phyloP scores from a whole-genome alignment of 2,797 vertebrate genomes.

The Eulemur albifrons region DNA sequence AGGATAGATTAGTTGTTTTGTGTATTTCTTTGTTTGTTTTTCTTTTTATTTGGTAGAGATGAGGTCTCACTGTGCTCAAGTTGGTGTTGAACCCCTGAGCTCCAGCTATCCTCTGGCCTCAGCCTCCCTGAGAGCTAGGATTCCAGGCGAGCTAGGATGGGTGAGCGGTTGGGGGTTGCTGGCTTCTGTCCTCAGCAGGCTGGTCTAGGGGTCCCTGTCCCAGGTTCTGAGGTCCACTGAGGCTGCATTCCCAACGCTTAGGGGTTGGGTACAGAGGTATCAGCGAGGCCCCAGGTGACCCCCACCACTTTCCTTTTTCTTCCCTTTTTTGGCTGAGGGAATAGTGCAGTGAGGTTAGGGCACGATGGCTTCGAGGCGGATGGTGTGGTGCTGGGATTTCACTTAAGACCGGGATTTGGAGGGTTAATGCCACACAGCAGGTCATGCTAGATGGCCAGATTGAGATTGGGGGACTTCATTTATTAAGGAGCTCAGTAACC shows the following conservation, averaged over 20 bases:
- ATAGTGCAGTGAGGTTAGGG: background rate
- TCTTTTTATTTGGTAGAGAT: no score
- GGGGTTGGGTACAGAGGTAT: background rate
- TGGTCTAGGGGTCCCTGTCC: background rate
- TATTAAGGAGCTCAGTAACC: background rate
- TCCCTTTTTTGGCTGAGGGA: background rate
- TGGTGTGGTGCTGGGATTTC: background rate
- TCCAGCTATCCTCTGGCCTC: no score
- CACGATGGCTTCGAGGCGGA: background rate
- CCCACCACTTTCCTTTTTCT: background rate
- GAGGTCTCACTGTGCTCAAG: no score
- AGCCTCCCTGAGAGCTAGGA: no score
- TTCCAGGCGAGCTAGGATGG: background rate
- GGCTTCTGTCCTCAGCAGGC: background rate
- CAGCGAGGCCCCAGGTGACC: background rate
- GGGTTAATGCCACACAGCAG: background rate
- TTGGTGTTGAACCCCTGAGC: no score
- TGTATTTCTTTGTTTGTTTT: no score
- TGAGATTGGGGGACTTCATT: background rate
- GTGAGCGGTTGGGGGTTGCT: background rate
- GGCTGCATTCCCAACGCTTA: background rate
- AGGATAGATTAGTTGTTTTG: background rate
- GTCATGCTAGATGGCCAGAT: background rate
- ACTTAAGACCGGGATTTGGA: background rate
- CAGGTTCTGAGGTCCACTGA: background rate